Conservation (phyloP, 1,140 invertebrate genomes). For the Hypothenemus hampei region DNA sequence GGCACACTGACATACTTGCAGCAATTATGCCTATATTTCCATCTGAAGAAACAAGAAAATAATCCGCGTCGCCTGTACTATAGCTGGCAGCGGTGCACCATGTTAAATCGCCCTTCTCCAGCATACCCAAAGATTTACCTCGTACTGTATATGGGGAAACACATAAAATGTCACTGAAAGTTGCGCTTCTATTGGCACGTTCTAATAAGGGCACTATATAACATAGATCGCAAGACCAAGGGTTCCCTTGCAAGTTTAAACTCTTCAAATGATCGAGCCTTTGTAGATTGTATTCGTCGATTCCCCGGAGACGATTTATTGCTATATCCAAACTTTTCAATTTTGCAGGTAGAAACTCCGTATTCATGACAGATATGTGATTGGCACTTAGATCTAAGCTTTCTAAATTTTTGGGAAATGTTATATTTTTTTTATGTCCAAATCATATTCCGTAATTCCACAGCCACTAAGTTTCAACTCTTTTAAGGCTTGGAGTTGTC, state of each 20-base stretch:
- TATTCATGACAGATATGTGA: constrained; percentile 52
- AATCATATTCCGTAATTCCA: constrained; percentile 46
- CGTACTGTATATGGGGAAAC: constrained; percentile 49
- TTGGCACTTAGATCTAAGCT: constrained; percentile 56
- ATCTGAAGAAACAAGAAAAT: constrained; percentile 46
- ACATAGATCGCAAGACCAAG: constrained; percentile 65
- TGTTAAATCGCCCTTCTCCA: constrained; percentile 49
- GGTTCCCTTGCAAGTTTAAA: constrained; percentile 57
- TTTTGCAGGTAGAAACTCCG: constrained; percentile 52
- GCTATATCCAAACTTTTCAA: constrained; percentile 59
- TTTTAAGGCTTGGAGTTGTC: constrained; percentile 51
- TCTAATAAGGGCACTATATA: constrained; percentile 53
- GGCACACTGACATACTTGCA: constrained; percentile 51
- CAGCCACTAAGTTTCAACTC: constrained; percentile 54
- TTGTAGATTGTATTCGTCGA: constrained; percentile 54
- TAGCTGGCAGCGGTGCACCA: constrained; percentile 47
- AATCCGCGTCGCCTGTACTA: constrained; percentile 38
- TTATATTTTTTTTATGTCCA: too few species aligned
- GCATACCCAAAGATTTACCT: constrained; percentile 48
- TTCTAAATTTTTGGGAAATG: constrained; percentile 49
- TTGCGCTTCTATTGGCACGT: constrained; percentile 50
- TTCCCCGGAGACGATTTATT: constrained; percentile 55
- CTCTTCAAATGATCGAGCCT: constrained; percentile 49
- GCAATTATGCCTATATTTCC: constrained; percentile 56
- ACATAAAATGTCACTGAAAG: constrained; percentile 50